Percentiles rank a stretch among this genome's conserved stretches.
These are phyloP conservation scores for Molothrus aeneus DNA, from an alignment of 2,797 vertebrate species.

Conservation along the genomic window DNA sequence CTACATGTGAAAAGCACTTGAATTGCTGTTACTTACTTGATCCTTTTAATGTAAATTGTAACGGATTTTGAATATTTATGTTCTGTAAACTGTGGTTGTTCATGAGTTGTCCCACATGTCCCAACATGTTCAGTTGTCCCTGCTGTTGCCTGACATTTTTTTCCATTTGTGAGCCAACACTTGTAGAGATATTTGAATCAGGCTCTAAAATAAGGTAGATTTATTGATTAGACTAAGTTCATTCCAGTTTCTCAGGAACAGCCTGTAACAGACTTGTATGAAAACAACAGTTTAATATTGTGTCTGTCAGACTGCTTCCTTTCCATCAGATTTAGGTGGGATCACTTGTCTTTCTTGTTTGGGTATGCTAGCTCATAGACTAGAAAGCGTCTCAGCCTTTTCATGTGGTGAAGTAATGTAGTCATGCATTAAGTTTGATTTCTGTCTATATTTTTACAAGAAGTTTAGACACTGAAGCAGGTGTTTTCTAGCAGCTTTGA, in stretches of 20 bases:
- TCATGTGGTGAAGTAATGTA: background rate
- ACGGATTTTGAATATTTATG: background rate
- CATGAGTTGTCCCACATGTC: background rate
- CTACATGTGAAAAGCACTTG: background rate
- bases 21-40: background rate
- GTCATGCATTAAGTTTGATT: background rate
- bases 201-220: conserved; percentile 14
- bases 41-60: background rate
- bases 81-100: background rate
- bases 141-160: background rate
- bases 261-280: background rate
- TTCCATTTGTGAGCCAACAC: background rate
- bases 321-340: background rate
- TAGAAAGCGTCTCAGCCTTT: background rate
- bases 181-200: background rate
- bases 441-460: background rate
- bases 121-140: background rate
- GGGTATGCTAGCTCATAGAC: background rate
- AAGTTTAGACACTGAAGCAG: background rate
- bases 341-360: background rate
- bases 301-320: conserved; percentile 13
- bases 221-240: background rate
- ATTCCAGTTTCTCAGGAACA: background rate
- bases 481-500: conserved; percentile 15
- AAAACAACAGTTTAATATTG: background rate